These are phyloP conservation scores for Microchirus variegatus DNA, from an alignment of 2,797 vertebrate species.

Conservation along the genomic window DNA sequence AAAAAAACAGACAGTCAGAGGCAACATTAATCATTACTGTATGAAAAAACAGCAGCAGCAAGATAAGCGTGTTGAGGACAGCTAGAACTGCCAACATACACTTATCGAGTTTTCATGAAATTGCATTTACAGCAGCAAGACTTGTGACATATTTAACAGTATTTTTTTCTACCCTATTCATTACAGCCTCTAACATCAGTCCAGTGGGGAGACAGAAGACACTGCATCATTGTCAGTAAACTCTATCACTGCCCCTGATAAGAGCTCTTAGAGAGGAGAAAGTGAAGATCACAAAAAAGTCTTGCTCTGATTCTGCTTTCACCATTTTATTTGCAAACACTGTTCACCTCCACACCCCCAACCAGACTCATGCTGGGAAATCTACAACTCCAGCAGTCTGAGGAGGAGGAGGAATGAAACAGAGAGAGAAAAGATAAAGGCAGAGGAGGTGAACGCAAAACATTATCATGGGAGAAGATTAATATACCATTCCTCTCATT, in stretches of 20 bases:
- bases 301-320: not conserved
- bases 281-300: constrained; percentile 38
- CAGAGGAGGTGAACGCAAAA: not conserved
- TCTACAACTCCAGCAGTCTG: constrained; percentile 30
- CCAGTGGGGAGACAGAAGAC: constrained; percentile 5
- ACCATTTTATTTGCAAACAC: constrained; percentile 50
- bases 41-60: constrained; percentile 5
- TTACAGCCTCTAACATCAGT: constrained; percentile 42
- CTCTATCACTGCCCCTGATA: constrained; percentile 34
- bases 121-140: constrained; percentile 11
- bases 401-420: constrained; percentile 1
- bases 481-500: constrained; percentile 42
- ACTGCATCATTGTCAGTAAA: constrained; percentile 7
- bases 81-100: constrained; percentile 10
- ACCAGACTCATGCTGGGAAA: constrained; percentile 16
- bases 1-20: constrained; percentile 11
- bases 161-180: constrained; percentile 25
- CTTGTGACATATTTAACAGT: constrained; percentile 10
- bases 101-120: constrained; percentile 6
- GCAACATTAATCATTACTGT: constrained; percentile 7
- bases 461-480: constrained; percentile 36
- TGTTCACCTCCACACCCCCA: constrained; percentile 47
- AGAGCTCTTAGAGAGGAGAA: constrained; percentile 29
- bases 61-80: constrained; percentile 26
- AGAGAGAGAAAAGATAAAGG: constrained; percentile 27